phyloP scores from a whole-genome alignment of 2,113 vertebrate genomes.

The Sander vitreus region DNA sequence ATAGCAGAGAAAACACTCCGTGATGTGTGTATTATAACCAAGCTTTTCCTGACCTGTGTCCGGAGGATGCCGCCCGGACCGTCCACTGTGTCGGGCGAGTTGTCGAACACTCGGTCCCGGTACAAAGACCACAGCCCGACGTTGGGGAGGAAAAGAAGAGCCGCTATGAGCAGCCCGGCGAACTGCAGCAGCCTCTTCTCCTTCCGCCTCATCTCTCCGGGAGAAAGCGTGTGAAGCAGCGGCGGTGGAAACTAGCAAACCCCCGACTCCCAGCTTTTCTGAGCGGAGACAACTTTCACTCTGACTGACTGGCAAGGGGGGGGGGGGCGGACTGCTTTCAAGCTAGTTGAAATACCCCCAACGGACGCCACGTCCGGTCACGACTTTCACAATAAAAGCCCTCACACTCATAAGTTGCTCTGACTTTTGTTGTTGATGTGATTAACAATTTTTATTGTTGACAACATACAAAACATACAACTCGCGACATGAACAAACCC shows the following conservation, averaged over 20 bases:
- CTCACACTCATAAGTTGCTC: too few relatives aligned
- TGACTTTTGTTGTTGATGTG: background rate
- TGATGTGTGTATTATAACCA: background rate
- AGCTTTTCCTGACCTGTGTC: constrained; percentile 76
- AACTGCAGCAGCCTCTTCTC: constrained; percentile 93
- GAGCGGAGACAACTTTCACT: constrained; percentile 66
- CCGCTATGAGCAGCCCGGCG: constrained; percentile 88
- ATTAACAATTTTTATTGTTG: too few relatives aligned
- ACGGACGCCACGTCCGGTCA: background rate
- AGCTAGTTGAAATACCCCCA: background rate
- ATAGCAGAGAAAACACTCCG: background rate
- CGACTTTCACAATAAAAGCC: constrained; percentile 54
- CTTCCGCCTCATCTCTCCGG: constrained; percentile 90
- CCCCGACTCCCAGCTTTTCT: constrained; percentile 6
- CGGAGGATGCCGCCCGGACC: constrained; percentile 64
- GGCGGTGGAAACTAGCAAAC: background rate
- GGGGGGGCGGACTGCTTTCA: background rate
- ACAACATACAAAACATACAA: too few relatives aligned
- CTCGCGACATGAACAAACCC: too few relatives aligned
- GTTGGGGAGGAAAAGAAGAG: constrained; percentile 93
- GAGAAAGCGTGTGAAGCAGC: constrained; percentile 49
- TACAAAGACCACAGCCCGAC: constrained; percentile 95
- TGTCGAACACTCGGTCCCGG: constrained; percentile 90
- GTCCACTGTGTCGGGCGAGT: constrained; percentile 77
- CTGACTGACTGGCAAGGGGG: background rate